Evolutionary conservation across 2,113 vertebrate species (phyloP), one percentile per base, ranked within the genome.

Genomic region (Clarias macrocephalus): DNA sequence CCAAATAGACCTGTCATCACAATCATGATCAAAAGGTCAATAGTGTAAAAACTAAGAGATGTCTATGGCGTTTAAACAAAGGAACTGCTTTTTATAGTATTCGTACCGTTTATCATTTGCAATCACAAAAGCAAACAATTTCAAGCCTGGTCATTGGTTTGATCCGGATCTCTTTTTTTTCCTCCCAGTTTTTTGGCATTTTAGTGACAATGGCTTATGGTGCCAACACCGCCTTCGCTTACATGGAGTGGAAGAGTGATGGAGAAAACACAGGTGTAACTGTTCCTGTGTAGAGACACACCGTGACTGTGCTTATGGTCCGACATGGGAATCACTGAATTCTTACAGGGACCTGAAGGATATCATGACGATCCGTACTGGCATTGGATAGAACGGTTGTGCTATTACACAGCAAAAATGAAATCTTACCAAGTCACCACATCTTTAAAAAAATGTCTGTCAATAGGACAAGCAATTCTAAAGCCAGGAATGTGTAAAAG

Each of bases 121-220:
- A 68, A 54, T 2, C 18, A 68, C 13, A 23, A 60, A 82, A 15
- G 3, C 62, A 54, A 25, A 48, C n/a, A 13, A 48, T 21, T 59
- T 84, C 65, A 37, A 70, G 15, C 18, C 48, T 56, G 28, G 9
- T 33, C 59, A 18, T 23, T 15, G n/a, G 1, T 59, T 72, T 84
- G 59, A 72, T 84, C 18, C 1, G 5, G 42, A 1, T 80, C 23
- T 33, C 60, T 87, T 80, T 65, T 87, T 80, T 76, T 63, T 19
- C 37, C 83, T 86, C 91, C 0, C 93, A 99, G 98, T 98, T 98
- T 94, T 99, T 99, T 0, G 95, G 94, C 0, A 94, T 96, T 3
- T 68, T 94, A 3, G 94, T 94, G 3, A 97, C 96, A 86, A 81
- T 96, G 0, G 59, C 93, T 19, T 99, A 99, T 0, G 95, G 92